These are phyloP conservation scores for Gnatocerus cornutus DNA, from an alignment of 2,888 invertebrate species.

Conservation along the genomic window DNA sequence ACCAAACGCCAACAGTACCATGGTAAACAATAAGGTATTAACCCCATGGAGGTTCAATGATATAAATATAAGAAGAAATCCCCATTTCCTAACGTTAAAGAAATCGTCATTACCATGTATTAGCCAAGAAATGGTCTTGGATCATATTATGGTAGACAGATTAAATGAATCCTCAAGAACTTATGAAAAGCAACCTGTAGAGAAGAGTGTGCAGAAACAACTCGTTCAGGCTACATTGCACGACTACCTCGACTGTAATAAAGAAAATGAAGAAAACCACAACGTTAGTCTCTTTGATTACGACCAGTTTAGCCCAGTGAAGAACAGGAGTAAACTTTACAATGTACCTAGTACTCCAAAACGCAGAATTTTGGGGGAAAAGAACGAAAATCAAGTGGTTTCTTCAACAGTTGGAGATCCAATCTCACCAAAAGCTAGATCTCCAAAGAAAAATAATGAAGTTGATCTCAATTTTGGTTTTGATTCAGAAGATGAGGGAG, in stretches of 20 bases:
- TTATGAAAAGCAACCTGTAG: neutral
- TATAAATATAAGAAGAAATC: constrained; percentile 52
- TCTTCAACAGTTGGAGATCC: constrained; percentile 5
- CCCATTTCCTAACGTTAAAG: constrained; percentile 56
- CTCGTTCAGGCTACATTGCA: constrained; percentile 26
- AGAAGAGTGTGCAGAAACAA: neutral
- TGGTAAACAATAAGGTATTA: constrained; percentile 17
- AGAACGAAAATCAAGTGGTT: constrained; percentile 2
- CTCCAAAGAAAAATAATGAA: neutral
- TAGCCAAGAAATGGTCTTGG: constrained; percentile 57
- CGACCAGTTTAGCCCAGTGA: constrained; percentile 53
- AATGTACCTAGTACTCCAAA: constrained; percentile 7
- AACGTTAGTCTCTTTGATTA: constrained; percentile 52
- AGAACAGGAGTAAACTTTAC: constrained; percentile 17
- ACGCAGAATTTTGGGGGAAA: constrained; percentile 43
- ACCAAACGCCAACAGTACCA: constrained; percentile 50
- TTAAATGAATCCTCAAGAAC: constrained; percentile 7
- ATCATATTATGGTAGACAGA: constrained; percentile 55
- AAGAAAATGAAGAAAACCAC: constrained; percentile 13
- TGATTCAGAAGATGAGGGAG: constrained; percentile 18
- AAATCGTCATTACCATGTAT: constrained; percentile 53
- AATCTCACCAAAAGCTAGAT: neutral
- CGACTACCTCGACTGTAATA: constrained; percentile 43
- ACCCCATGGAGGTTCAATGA: constrained; percentile 56
- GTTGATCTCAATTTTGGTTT: constrained; percentile 39